These are phyloP conservation scores for Anolis apletophallus DNA, from an alignment of 2,797 vertebrate genomes.

Conservation along the genomic window DNA sequence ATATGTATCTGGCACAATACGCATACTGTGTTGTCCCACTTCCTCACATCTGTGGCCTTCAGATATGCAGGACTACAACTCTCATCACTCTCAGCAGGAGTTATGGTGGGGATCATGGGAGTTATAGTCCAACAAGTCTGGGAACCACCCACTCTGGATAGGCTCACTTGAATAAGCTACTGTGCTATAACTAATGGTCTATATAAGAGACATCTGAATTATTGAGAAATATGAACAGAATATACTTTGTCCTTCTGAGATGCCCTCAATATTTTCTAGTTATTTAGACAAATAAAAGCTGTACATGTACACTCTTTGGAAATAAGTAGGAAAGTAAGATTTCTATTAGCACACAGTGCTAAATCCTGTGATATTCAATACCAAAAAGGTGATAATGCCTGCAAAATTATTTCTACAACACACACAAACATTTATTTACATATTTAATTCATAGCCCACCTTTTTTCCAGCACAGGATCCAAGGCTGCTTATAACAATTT, in stretches of 20 bases:
- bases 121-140: background rate
- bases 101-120: too few relatives aligned
- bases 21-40: background rate
- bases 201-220: background rate
- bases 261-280: background rate
- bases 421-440: background rate
- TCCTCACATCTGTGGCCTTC: background rate
- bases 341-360: background rate
- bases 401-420: background rate
- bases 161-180: background rate
- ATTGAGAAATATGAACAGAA: background rate
- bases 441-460: too few relatives aligned
- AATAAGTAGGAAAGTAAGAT: background rate
- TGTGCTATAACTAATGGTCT: background rate
- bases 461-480: too few relatives aligned
- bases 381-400: background rate
- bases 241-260: background rate
- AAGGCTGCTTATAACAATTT: too few relatives aligned
- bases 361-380: background rate
- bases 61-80: background rate
- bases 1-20: too few relatives aligned
- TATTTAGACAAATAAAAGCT: background rate
- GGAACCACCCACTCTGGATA: background rate
- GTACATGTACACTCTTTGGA: background rate
- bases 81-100: background rate